Base-by-base conservation (phyloP, 1,140 invertebrate genomes). In the Cecropterus lyciades region DNA sequence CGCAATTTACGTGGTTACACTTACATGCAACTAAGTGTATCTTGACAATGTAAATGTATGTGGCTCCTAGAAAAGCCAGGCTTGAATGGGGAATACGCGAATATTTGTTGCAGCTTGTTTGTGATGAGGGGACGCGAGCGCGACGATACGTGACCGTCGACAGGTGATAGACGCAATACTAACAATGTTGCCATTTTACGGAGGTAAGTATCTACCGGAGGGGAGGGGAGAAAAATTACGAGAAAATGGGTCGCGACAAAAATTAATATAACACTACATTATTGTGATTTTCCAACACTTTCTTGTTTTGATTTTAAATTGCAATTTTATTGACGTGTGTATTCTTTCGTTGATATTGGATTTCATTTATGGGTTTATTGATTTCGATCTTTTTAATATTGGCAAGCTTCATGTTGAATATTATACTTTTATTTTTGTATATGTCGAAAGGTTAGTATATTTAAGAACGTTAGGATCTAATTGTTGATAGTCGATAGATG, bases 91-190 rank as follows among this genome's bases (percentile, higher is more conserved):
- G 89, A 91, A 89, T 85, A 80, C 87, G 71, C 87, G 89, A 90
- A 92, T 92, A 92, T 92, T 92, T 92, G 87, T 92, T 92, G 81
- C 89, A 92, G 89, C 84, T 87, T 88, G 73, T 92, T 85, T 79
- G 75, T 83, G 79, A 82, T 86, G 88, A 84, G 86, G 82, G 79
- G 84, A 81, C 62, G 74, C 74, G 79, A 78, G 81, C 76, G 73
- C 76, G 79, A 53, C 85, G 79, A 77, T 87, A 80, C 78, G 71
- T 46, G 69, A 75, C 67, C 63, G 79, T 80, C 79, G 73, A 69
- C 72, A 69, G 71, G 75, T 71, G 70, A 84, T 84, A 80, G 72
- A 75, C 75, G 80, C 79, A 77, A 79, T 71, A 70, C 65, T 71
- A 53, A 74, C 75, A 72, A 79, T 75, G 70, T 73, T 71, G 65